A percentile compares a stretch with the other conserved stretches of the same genome.
Conservation (phyloP, 2,113 vertebrate species). For the Tragelaphus strepsiceros region DNA sequence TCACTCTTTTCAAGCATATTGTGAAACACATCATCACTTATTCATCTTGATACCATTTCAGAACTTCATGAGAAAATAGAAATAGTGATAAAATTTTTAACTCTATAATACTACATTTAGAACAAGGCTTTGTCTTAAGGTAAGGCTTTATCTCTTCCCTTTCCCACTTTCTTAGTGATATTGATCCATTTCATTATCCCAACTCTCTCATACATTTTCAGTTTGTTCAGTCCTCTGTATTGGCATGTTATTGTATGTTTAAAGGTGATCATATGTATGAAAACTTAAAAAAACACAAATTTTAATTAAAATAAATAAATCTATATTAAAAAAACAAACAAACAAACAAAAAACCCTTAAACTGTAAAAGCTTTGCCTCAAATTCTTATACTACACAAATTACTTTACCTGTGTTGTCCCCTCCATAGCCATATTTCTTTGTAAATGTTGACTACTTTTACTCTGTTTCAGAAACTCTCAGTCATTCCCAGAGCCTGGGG, state of each 20-base stretch:
- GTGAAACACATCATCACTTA: neutral
- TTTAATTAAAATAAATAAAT: neutral
- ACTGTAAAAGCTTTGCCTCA: neutral
- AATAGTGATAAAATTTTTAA: neutral
- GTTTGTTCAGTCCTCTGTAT: neutral
- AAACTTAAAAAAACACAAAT: neutral
- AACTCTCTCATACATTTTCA: neutral
- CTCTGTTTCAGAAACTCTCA: neutral
- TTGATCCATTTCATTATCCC: neutral
- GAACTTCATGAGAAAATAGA: neutral
- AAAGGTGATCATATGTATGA: neutral
- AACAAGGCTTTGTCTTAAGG: neutral
- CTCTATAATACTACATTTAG: neutral
- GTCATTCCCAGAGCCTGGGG: neutral
- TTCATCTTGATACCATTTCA: neutral
- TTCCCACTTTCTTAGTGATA: neutral
- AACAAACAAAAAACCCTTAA: neutral
- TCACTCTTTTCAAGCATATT: neutral
- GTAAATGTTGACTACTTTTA: neutral
- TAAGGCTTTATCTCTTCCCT: neutral
- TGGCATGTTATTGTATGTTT: neutral
- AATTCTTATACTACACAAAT: neutral
- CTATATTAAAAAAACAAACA: no score
- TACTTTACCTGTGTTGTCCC: neutral
- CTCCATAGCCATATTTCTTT: neutral